Evolutionary conservation across 2,797 vertebrate genomes (phyloP).

Genomic region (Platyrinchus mystaceus): DNA sequence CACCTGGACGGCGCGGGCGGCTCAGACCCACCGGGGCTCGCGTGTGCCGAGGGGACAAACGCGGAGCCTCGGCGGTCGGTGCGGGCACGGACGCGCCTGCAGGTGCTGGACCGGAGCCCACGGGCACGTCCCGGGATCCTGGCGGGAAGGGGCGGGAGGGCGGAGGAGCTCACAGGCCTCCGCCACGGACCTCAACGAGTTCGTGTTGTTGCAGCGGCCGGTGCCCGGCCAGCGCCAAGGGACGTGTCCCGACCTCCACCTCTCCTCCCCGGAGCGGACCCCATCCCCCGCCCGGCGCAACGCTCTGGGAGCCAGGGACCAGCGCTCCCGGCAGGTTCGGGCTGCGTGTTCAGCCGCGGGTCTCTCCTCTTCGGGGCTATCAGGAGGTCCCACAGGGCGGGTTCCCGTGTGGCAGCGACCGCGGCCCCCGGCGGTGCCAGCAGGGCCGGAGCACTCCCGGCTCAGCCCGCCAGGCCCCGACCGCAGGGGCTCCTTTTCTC

Average conservation of each 20-base stretch:
- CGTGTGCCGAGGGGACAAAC: background rate
- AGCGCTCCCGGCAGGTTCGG: background rate
- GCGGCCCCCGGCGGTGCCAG: background rate
- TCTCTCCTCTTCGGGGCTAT: too few relatives aligned
- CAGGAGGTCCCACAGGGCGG: background rate
- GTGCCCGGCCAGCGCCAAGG: fast-evolving
- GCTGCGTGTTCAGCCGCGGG: background rate
- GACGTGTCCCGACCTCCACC: background rate
- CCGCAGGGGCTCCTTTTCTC: background rate
- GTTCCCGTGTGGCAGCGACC: background rate
- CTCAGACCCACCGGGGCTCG: background rate
- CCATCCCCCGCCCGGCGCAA: fast-evolving
- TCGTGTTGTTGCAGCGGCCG: background rate
- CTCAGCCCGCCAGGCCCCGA: background rate
- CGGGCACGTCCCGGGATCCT: background rate
- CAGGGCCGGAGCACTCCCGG: background rate
- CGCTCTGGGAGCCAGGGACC: too few relatives aligned
- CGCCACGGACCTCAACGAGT: fast-evolving
- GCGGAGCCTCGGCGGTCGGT: background rate
- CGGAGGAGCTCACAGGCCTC: fast-evolving
- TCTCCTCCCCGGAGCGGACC: background rate
- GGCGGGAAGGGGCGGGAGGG: too few relatives aligned
- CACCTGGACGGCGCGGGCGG: too few relatives aligned
- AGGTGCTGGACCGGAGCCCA: background rate
- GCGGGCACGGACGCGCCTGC: too few relatives aligned